phyloP scores from a whole-genome alignment of 2,888 invertebrate genomes.

The Dermolepida albohirtum region DNA sequence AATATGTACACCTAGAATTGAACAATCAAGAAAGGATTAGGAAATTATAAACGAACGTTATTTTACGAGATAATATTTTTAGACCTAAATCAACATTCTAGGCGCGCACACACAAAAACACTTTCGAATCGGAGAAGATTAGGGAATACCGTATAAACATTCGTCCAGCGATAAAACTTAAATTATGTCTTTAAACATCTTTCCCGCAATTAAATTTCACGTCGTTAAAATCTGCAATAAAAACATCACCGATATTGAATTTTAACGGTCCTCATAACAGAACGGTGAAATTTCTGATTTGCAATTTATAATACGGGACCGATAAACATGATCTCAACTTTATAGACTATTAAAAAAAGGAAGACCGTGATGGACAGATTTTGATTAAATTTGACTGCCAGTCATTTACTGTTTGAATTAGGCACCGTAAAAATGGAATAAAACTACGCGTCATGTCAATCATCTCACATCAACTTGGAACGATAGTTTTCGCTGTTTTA shows the following conservation, averaged over 20 bases:
- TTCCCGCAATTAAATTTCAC: constrained; percentile 26
- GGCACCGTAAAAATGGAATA: constrained; percentile 14
- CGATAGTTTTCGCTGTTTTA: too few relatives aligned
- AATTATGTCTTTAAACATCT: constrained; percentile 19
- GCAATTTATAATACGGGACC: constrained; percentile 3
- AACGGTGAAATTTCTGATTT: constrained; percentile 19
- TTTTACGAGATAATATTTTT: constrained; percentile 8
- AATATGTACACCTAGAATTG: too few relatives aligned
- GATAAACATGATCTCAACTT: constrained; percentile 8
- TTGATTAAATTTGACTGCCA: constrained; percentile 20
- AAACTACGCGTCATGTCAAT: constrained; percentile 10
- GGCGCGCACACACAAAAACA: background rate
- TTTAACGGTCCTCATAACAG: constrained; percentile 13
- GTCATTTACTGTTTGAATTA: constrained; percentile 27
- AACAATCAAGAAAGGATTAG: too few relatives aligned
- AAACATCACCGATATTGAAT: constrained; percentile 11
- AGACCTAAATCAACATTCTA: constrained; percentile 11
- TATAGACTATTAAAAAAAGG: constrained; percentile 2
- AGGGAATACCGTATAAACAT: background rate
- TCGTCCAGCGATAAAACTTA: constrained; percentile 12
- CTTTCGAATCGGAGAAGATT: background rate
- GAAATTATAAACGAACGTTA: background rate
- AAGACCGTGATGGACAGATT: constrained; percentile 10
- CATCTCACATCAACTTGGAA: background rate
- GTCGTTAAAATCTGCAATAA: constrained; percentile 25